These are phyloP conservation scores for Drosophila rufa DNA, from an alignment of 1,140 invertebrate species.

Conservation along the genomic window DNA sequence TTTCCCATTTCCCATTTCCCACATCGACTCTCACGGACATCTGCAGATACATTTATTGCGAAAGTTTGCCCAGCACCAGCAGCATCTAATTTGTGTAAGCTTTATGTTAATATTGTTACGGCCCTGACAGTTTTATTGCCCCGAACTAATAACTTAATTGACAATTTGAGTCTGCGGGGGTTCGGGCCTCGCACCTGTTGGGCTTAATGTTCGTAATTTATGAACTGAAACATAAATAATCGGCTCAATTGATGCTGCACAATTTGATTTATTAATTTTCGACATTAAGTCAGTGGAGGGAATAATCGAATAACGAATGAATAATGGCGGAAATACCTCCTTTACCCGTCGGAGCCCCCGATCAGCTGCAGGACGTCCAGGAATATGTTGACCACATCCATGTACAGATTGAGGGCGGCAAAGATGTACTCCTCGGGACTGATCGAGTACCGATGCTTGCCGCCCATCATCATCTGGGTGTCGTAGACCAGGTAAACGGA, in stretches of 20 bases:
- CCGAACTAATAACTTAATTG: slow-evolving; percentile 73
- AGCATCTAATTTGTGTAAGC: slow-evolving; percentile 32
- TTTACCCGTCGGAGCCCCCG: slow-evolving; percentile 1
- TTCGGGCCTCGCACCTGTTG: slow-evolving; percentile 39
- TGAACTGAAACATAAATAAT: slow-evolving; percentile 44
- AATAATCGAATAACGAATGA: slow-evolving; percentile 18
- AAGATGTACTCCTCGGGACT: slow-evolving; percentile 71
- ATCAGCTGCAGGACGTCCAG: slow-evolving; percentile 91
- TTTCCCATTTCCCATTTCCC: slow-evolving; percentile 12
- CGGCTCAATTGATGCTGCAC: slow-evolving; percentile 46
- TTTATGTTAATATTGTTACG: slow-evolving; percentile 70
- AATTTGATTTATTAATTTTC: slow-evolving; percentile 48
- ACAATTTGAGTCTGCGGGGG: slow-evolving; percentile 38
- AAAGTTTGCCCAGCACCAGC: slow-evolving; percentile 40
- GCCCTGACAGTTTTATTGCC: slow-evolving; percentile 74
- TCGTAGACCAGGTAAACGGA: slow-evolving; percentile 91
- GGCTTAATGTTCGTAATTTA: slow-evolving; percentile 31
- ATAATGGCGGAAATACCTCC: background rate
- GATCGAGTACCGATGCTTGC: slow-evolving; percentile 77
- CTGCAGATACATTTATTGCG: slow-evolving; percentile 47
- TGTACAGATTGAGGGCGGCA: slow-evolving; percentile 56
- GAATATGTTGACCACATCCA: slow-evolving; percentile 90
- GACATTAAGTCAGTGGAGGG: slow-evolving; percentile 6
- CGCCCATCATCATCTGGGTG: slow-evolving; percentile 97
- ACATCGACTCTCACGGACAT: slow-evolving; percentile 7